A percentile compares a stretch with the other conserved stretches of the same genome.
Conservation (phyloP, 2,113 vertebrate genomes). For the Pipra filicauda region DNA sequence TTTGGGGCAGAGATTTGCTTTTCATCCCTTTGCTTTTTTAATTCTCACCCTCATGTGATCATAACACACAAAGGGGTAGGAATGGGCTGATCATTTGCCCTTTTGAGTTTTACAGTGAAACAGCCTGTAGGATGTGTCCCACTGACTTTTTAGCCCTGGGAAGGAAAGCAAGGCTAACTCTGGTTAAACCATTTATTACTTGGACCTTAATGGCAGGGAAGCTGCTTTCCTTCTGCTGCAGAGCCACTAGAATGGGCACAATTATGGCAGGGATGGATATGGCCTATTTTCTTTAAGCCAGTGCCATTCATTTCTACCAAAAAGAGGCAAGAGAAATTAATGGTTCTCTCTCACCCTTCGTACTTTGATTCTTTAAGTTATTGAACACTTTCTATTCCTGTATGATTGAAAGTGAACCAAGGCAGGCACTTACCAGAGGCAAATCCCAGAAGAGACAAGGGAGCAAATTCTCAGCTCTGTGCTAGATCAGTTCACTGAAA, state of each 20-base stretch:
- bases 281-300: not conserved
- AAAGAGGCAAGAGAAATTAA: not conserved
- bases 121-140: not conserved
- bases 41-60: not conserved
- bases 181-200: not conserved
- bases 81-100: not conserved
- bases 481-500: not conserved
- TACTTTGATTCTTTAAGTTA: slow-evolving; percentile 16
- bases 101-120: not conserved
- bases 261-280: not conserved
- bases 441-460: not conserved
- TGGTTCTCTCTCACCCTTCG: not conserved
- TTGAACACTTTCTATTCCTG: slow-evolving; percentile 29
- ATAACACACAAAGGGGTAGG: not conserved
- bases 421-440: not conserved
- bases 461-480: not conserved
- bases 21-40: not conserved
- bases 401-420: not conserved
- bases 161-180: not conserved
- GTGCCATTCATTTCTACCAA: not conserved
- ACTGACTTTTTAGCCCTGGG: not conserved
- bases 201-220: not conserved
- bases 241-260: not conserved
- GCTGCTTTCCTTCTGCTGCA: not conserved
- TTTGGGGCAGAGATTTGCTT: not conserved